Conservation (phyloP, 2,888 invertebrate genomes). For the Petrophora chlorosata region DNA sequence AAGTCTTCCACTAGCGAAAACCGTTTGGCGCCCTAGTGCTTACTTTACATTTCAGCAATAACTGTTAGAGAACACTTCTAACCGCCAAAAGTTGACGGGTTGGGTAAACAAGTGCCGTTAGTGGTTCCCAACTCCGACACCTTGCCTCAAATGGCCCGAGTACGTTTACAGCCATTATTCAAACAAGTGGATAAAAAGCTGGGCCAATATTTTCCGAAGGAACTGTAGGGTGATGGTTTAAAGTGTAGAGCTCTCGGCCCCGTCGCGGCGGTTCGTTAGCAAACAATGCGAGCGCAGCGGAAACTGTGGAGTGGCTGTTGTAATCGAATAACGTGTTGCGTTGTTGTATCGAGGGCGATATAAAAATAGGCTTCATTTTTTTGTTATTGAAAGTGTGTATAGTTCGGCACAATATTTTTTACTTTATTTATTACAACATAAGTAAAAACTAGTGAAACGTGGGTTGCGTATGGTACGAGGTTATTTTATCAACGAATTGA, state of each 20-base stretch:
- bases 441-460: no score
- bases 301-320: slow-evolving; percentile 48
- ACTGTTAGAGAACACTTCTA: slow-evolving; percentile 75
- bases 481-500: no score
- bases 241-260: slow-evolving; percentile 79
- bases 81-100: slow-evolving; percentile 74
- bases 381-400: background rate
- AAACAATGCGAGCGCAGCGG: slow-evolving; percentile 69
- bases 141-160: slow-evolving; percentile 76
- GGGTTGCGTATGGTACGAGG: no score
- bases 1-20: slow-evolving; percentile 51
- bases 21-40: slow-evolving; percentile 67
- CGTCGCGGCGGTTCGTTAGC: slow-evolving; percentile 79
- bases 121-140: slow-evolving; percentile 77
- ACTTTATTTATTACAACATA: no score
- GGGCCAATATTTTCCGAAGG: slow-evolving; percentile 81
- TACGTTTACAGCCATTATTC: slow-evolving; percentile 82
- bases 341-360: background rate
- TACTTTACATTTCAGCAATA: slow-evolving; percentile 76
- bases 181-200: slow-evolving; percentile 83
- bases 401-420: background rate
- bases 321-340: slow-evolving; percentile 1
- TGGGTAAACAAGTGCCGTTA: slow-evolving; percentile 79
- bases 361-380: background rate
- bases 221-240: slow-evolving; percentile 80